A percentile compares a stretch with the other conserved stretches of the same genome.
These are phyloP conservation scores for Tinea pellionella DNA, from an alignment of 2,888 invertebrate species.

Conservation along the genomic window DNA sequence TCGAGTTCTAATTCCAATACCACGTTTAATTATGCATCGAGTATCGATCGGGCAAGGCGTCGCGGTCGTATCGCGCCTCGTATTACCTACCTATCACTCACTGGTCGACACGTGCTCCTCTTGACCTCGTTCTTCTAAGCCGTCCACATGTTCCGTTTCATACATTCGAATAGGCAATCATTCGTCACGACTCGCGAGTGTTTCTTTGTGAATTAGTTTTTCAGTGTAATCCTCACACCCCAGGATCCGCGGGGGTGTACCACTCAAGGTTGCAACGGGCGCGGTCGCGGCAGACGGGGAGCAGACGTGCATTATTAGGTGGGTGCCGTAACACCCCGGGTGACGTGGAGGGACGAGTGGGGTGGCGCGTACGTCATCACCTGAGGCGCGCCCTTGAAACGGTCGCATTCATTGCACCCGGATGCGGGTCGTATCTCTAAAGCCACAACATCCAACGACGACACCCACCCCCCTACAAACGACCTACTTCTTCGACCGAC, in stretches of 20 bases:
- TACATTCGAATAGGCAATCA: background rate
- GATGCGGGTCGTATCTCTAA: constrained; percentile 58
- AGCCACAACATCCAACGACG: constrained; percentile 32
- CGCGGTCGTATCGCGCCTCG: background rate
- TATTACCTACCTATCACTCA: background rate
- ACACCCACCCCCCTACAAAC: constrained; percentile 4
- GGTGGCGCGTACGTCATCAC: constrained; percentile 67
- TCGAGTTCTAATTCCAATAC: constrained; percentile 25
- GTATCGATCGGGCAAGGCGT: background rate
- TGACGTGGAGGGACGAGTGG: constrained; percentile 40
- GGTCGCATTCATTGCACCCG: constrained; percentile 69
- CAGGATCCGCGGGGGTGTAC: constrained; percentile 29
- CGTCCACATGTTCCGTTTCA: background rate
- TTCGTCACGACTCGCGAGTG: background rate
- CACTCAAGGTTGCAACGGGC: constrained; percentile 64
- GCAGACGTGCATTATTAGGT: constrained; percentile 71
- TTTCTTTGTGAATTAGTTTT: background rate
- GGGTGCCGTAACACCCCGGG: constrained; percentile 62
- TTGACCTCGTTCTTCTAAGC: background rate
- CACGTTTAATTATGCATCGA: background rate
- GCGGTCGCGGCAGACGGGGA: constrained; percentile 65
- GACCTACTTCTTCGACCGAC: background rate
- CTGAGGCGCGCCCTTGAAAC: constrained; percentile 69
- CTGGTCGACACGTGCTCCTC: background rate
- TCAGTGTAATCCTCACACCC: background rate